Conservation (phyloP, 2,888 invertebrate species). For the Macaria notata region DNA sequence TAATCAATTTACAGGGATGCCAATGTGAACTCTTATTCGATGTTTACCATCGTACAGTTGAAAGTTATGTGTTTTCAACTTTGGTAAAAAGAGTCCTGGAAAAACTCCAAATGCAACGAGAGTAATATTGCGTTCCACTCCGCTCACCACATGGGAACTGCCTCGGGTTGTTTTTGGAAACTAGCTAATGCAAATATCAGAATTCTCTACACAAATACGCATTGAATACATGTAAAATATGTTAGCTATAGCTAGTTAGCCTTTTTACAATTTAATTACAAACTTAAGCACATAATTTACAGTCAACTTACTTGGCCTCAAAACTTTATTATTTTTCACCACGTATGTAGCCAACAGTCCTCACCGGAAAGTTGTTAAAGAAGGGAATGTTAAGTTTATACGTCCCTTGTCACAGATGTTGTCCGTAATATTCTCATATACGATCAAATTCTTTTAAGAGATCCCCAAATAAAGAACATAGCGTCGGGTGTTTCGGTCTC, state of each 20-base stretch:
- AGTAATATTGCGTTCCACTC: conserved; percentile 30
- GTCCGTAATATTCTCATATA: conserved; percentile 78
- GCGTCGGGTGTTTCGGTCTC: conserved; percentile 74
- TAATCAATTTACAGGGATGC: conserved; percentile 32
- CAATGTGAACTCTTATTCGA: conserved; percentile 23
- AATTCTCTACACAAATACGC: too few relatives aligned
- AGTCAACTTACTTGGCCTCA: too few relatives aligned
- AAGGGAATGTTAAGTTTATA: conserved; percentile 71
- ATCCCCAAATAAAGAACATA: conserved; percentile 79
- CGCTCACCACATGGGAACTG: conserved; percentile 21
- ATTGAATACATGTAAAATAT: too few relatives aligned
- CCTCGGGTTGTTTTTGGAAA: conserved; percentile 19
- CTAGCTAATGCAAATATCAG: conserved; percentile 1
- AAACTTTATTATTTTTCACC: background rate
- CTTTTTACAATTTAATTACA: too few relatives aligned
- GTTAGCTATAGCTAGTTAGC: too few relatives aligned
- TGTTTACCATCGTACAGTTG: conserved; percentile 22
- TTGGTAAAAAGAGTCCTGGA: conserved; percentile 36
- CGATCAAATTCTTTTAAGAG: conserved; percentile 82
- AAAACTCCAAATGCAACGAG: conserved; percentile 38
- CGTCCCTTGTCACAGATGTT: conserved; percentile 80
- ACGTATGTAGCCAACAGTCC: background rate
- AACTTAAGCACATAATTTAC: too few relatives aligned
- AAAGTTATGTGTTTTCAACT: conserved; percentile 36
- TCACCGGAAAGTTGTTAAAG: conserved; percentile 31